Evolutionary conservation across 1,140 invertebrate species (phyloP).

Genomic region (Rhizoglyphus robini): DNA sequence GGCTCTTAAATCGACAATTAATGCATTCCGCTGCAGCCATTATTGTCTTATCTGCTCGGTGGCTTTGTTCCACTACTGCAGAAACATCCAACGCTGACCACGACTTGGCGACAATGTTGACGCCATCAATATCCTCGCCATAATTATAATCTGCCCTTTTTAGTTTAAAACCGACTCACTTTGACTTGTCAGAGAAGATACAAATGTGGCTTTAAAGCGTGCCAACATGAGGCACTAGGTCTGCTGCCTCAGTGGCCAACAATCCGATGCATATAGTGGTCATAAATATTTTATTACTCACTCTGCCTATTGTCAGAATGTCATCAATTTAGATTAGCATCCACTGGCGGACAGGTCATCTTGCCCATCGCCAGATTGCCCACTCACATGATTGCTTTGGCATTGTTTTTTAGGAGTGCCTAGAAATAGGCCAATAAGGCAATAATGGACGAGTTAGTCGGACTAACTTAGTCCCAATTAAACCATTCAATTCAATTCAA

Average conservation of each 20-base stretch:
- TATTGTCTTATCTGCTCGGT: not conserved
- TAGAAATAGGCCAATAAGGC: too few species aligned
- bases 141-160: not conserved
- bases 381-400: too few species aligned
- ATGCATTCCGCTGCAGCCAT: not conserved
- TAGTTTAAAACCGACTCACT: not conserved
- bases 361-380: not conserved
- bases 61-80: too few species aligned
- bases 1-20: too few species aligned
- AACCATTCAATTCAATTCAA: too few species aligned
- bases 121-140: not conserved
- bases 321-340: slow-evolving; percentile 8
- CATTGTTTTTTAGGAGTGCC: too few species aligned
- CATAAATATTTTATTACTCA: slow-evolving; percentile 10
- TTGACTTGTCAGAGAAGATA: not conserved
- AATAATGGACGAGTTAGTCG: too few species aligned
- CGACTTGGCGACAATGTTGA: not conserved
- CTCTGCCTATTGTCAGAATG: not conserved
- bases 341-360: not conserved
- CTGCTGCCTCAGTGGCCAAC: too few species aligned
- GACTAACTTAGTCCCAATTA: slow-evolving; percentile 6
- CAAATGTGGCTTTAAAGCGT: not conserved
- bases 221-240: too few species aligned
- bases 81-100: too few species aligned
- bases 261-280: too few species aligned